Percentiles rank a stretch among this genome's conserved stretches.
phyloP scores from a whole-genome alignment of 1,140 invertebrate genomes.

The Pachyrhynchus sulphureomaculatus region DNA sequence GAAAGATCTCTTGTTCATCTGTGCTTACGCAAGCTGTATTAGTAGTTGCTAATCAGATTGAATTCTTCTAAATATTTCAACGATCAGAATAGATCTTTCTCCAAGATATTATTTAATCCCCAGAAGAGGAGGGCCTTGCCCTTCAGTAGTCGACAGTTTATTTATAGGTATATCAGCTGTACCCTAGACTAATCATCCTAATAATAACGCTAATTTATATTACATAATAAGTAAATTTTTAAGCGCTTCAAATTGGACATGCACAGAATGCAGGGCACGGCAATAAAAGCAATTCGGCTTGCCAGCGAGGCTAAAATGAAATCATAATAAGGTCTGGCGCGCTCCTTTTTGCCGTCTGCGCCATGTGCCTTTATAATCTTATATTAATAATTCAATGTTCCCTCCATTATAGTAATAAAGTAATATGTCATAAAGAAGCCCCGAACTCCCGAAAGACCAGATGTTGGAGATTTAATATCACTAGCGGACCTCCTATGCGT shows the following conservation, averaged over 20 bases:
- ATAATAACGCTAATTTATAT: no score
- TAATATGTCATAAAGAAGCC: slow-evolving; percentile 52
- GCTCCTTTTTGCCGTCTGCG: slow-evolving; percentile 40
- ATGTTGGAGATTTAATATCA: slow-evolving; percentile 51
- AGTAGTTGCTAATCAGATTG: no score
- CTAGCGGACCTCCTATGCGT: slow-evolving; percentile 4
- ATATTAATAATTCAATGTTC: slow-evolving; percentile 54
- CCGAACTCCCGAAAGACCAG: slow-evolving; percentile 41
- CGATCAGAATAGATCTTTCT: no score
- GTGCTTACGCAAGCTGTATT: no score
- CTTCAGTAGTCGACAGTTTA: no score
- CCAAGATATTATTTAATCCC: no score
- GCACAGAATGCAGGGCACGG: neutral
- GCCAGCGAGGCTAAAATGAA: slow-evolving; percentile 35
- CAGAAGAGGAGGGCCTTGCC: no score
- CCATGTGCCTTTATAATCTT: slow-evolving; percentile 50
- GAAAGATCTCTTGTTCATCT: no score
- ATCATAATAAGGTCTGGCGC: slow-evolving; percentile 40
- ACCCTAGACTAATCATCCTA: no score
- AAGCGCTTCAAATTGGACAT: neutral
- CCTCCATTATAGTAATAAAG: slow-evolving; percentile 53
- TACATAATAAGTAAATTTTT: no score
- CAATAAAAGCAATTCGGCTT: slow-evolving; percentile 28
- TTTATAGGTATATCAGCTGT: no score
- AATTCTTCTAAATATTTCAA: no score